Conservation (phyloP, 2,888 invertebrate species). For the Vannuccia rotundouncinata region DNA sequence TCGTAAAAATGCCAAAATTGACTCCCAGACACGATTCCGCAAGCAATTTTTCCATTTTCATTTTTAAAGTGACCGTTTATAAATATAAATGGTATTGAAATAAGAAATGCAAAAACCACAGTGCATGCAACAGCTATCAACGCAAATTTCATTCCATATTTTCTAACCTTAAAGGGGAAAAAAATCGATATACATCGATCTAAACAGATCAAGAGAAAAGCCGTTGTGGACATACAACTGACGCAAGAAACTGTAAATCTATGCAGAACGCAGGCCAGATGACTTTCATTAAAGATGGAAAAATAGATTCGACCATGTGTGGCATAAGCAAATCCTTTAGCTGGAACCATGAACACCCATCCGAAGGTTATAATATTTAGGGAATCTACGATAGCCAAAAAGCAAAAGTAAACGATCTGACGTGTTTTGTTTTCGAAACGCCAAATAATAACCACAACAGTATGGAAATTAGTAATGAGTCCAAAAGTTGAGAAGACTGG, state of each 20-base stretch:
- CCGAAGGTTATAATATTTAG: not conserved
- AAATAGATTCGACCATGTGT: not conserved
- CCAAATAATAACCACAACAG: not conserved
- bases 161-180: not conserved
- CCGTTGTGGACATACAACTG: not conserved
- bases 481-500: not conserved
- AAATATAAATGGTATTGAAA: not conserved
- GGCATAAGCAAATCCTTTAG: not conserved
- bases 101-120: not conserved
- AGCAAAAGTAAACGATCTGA: not conserved
- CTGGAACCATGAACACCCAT: conserved; percentile 6
- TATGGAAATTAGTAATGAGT: not conserved
- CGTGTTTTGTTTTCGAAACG: not conserved
- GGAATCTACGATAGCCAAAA: not conserved
- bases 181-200: not conserved
- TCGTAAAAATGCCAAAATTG: not conserved
- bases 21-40: not conserved
- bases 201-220: not conserved
- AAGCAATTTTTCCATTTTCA: not conserved
- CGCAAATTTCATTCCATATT: not conserved
- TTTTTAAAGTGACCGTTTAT: not conserved
- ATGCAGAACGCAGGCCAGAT: not conserved
- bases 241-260: not conserved
- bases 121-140: not conserved
- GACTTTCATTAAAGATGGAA: not conserved